Evolutionary conservation across 2,888 invertebrate species (phyloP).

Genomic region (Sialis fuliginosa): DNA sequence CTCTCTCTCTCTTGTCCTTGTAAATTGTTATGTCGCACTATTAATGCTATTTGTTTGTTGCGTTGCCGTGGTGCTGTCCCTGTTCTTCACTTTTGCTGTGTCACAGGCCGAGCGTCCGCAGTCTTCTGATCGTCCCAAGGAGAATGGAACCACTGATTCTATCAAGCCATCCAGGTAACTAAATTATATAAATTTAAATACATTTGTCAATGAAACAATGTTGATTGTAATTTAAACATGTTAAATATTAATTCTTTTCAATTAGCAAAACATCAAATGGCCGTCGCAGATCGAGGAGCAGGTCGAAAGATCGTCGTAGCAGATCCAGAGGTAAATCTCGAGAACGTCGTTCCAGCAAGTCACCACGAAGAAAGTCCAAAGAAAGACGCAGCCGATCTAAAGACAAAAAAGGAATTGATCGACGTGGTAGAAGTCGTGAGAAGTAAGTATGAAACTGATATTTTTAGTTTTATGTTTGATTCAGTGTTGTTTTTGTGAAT

Average conservation of each 20-base stretch:
- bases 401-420: constrained; percentile 10
- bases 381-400: constrained; percentile 16
- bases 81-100: constrained; percentile 26
- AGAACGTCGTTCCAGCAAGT: constrained; percentile 6
- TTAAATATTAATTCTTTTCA: constrained; percentile 5
- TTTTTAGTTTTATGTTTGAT: too few species aligned
- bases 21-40: constrained; percentile 8
- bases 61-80: constrained; percentile 10
- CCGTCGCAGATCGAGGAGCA: constrained; percentile 3
- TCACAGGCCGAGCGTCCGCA: constrained; percentile 27
- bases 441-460: background rate
- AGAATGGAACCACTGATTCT: constrained; percentile 34
- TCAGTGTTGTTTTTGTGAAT: too few species aligned
- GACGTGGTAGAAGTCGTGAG: constrained; percentile 9
- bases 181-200: constrained; percentile 5
- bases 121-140: constrained; percentile 34
- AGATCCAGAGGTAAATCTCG: constrained; percentile 2
- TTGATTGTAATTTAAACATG: background rate
- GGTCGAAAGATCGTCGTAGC: constrained; percentile 2
- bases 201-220: too few species aligned
- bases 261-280: constrained; percentile 1
- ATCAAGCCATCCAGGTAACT: constrained; percentile 34
- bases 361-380: constrained; percentile 10
- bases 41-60: constrained; percentile 26
- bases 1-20: background rate